These are phyloP conservation scores for Scrobipalpa atriplicella DNA, from an alignment of 2,888 invertebrate genomes.

Conservation along the genomic window DNA sequence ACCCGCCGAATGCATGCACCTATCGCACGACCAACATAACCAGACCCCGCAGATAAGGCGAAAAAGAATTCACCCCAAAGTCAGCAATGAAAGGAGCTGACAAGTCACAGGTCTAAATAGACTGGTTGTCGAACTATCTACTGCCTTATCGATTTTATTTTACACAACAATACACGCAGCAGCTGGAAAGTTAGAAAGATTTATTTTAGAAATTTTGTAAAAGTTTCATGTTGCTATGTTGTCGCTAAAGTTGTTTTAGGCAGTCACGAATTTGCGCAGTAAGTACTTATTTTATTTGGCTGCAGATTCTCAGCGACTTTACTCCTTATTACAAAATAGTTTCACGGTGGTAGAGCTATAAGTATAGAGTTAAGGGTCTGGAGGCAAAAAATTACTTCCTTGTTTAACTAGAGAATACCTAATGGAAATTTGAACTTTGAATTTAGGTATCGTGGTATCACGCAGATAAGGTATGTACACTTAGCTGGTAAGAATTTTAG, in stretches of 20 bases:
- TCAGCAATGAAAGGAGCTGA: constrained; percentile 23
- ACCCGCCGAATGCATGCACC: constrained; percentile 28
- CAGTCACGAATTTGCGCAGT: not conserved
- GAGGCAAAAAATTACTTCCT: too few species aligned
- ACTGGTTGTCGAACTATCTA: constrained; percentile 29
- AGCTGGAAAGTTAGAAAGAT: constrained; percentile 47
- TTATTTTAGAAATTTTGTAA: constrained; percentile 54
- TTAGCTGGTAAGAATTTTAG: too few species aligned
- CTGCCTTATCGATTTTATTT: constrained; percentile 22
- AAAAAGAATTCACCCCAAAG: not conserved
- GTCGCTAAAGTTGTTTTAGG: constrained; percentile 21
- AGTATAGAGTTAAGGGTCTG: too few species aligned
- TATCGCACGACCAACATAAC: constrained; percentile 34
- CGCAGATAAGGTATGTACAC: too few species aligned
- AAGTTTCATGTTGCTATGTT: constrained; percentile 42
- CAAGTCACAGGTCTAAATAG: constrained; percentile 36
- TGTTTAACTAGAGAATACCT: too few species aligned
- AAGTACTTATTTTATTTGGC: not conserved
- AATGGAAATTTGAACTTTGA: too few species aligned
- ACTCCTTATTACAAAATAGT: not conserved
- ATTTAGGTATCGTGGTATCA: too few species aligned
- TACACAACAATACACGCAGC: constrained; percentile 35
- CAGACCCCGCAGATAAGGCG: not conserved
- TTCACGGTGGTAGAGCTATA: too few species aligned
- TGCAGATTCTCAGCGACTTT: not conserved